A percentile compares a stretch with the other conserved stretches of the same genome.
These are phyloP conservation scores for Cinclus mexicanus DNA, from an alignment of 2,113 vertebrate genomes.

Conservation along the genomic window DNA sequence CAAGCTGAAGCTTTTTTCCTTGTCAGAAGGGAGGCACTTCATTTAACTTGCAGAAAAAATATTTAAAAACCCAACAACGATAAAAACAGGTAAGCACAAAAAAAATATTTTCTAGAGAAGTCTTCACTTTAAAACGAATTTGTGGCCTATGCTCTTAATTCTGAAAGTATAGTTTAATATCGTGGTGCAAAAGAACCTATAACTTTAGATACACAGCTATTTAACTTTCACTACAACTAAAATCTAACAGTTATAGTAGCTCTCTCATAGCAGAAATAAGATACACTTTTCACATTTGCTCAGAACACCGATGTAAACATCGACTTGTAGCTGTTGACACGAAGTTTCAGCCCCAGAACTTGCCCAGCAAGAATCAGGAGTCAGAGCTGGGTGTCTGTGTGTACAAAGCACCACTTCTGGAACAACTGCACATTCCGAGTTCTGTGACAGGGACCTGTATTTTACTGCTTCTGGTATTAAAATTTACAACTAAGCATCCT, in stretches of 20 bases:
- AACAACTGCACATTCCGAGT: not conserved
- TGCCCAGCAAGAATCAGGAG: rapidly evolving
- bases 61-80: not conserved
- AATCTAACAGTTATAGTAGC: not conserved
- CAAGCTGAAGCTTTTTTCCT: not conserved
- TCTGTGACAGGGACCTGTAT: not conserved
- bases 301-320: not conserved
- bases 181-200: not conserved
- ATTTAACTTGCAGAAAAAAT: not conserved
- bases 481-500: not conserved
- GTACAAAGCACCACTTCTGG: not conserved
- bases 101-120: not conserved
- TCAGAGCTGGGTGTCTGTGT: not conserved
- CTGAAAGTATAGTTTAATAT: not conserved
- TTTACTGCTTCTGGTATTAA: not conserved
- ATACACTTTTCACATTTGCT: not conserved
- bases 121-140: not conserved
- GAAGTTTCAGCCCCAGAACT: not conserved
- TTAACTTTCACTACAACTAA: not conserved
- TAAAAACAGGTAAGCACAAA: not conserved
- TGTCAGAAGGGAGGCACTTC: not conserved
- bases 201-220: not conserved
- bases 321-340: not conserved
- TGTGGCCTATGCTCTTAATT: not conserved
- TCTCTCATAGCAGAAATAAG: not conserved